Evolutionary conservation across 1,140 invertebrate genomes (phyloP).

Genomic region (Heliconius congener): DNA sequence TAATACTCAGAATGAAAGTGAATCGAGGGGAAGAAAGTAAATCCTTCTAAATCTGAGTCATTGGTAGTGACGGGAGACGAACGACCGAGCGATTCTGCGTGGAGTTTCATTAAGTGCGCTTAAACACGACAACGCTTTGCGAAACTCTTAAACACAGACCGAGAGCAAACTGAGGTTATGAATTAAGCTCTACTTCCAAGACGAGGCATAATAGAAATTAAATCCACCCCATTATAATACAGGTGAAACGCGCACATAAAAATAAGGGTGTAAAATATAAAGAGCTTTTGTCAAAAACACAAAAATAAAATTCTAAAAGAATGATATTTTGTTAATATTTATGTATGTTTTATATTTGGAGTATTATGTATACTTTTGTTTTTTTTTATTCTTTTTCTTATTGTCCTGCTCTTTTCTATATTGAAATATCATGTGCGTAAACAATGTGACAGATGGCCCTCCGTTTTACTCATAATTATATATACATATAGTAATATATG

Average conservation of each 20-base stretch:
- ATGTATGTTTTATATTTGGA: no score
- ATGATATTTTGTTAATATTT: no score
- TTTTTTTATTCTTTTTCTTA: no score
- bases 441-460: no score
- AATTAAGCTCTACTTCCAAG: constrained; percentile 35
- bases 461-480: no score
- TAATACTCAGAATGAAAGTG: constrained; percentile 12
- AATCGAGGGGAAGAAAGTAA: constrained; percentile 18
- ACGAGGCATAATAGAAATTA: constrained; percentile 26
- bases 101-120: constrained; percentile 52
- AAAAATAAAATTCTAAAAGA: no score
- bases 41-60: constrained; percentile 20
- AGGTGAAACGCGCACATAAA: constrained; percentile 9
- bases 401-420: no score
- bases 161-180: constrained; percentile 39
- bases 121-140: constrained; percentile 50
- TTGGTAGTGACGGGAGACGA: constrained; percentile 16
- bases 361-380: no score
- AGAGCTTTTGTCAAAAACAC: not conserved
- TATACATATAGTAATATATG: no score
- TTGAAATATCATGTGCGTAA: no score
- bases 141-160: constrained; percentile 36
- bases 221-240: constrained; percentile 26
- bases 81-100: constrained; percentile 24
- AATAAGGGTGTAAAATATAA: constrained; percentile 15